Conservation (phyloP, 2,888 invertebrate species). For the Piscicola geometra region DNA sequence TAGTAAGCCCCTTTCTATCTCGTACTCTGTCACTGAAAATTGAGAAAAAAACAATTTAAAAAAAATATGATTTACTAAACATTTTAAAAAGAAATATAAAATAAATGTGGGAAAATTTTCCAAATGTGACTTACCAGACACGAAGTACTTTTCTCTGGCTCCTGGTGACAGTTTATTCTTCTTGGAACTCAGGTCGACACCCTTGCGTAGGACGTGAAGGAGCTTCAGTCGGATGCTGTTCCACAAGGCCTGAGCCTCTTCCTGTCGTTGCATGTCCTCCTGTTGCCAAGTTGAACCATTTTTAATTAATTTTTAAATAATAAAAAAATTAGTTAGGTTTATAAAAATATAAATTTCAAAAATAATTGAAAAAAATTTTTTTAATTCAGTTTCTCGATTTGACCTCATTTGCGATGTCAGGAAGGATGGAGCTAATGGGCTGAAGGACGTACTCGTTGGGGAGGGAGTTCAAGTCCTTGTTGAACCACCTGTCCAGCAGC, state of each 20-base stretch:
- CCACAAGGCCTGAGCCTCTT: constrained; percentile 44
- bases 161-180: constrained; percentile 42
- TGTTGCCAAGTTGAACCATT: background rate
- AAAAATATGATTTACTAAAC: too few relatives aligned
- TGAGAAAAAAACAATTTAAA: too few relatives aligned
- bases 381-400: too few relatives aligned
- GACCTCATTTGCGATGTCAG: constrained; percentile 43
- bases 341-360: background rate
- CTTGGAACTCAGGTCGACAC: constrained; percentile 44
- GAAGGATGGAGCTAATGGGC: constrained; percentile 45
- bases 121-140: constrained; percentile 43
- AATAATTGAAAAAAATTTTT: background rate
- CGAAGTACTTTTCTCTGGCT: constrained; percentile 46
- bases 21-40: constrained; percentile 45
- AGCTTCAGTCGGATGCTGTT: constrained; percentile 42
- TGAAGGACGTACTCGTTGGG: constrained; percentile 49
- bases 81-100: background rate
- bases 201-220: constrained; percentile 43
- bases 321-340: too few relatives aligned
- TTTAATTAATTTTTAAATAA: background rate
- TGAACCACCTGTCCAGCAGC: constrained; percentile 49
- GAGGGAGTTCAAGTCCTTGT: constrained; percentile 48
- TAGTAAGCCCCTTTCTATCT: constrained; percentile 42
- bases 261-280: constrained; percentile 39
- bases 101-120: background rate